These are phyloP conservation scores for Sapayoa aenigma DNA, from an alignment of 2,113 vertebrate genomes.

Conservation along the genomic window DNA sequence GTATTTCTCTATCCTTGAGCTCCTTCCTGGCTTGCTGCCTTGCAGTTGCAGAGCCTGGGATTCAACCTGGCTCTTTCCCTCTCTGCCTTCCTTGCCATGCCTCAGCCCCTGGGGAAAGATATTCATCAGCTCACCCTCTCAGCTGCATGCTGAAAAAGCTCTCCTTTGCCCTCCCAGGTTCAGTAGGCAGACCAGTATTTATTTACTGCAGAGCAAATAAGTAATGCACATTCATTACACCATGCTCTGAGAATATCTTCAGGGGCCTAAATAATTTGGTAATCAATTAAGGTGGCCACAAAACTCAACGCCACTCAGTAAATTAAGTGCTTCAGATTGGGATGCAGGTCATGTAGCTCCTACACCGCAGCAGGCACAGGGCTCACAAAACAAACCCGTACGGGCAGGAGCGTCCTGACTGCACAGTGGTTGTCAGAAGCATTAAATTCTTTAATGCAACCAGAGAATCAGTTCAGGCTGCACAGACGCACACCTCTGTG, in stretches of 20 bases:
- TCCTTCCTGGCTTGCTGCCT: not conserved
- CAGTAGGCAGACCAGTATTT: not conserved
- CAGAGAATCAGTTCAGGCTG: not conserved
- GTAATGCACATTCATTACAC: not conserved
- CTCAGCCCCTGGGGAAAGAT: not conserved
- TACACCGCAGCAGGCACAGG: fast-evolving
- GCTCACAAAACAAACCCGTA: not conserved
- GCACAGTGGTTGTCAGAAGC: not conserved
- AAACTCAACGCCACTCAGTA: not conserved
- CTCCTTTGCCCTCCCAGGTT: not conserved
- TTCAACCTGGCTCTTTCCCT: not conserved
- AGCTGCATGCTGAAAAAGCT: not conserved
- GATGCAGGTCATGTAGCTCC: not conserved
- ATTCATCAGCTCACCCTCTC: not conserved
- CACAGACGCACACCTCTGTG: not conserved
- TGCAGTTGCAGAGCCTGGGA: not conserved
- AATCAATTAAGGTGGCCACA: not conserved
- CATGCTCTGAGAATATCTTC: fast-evolving
- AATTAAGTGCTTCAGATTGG: not conserved
- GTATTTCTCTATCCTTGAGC: not conserved
- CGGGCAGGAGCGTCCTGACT: not conserved
- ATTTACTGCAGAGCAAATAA: not conserved
- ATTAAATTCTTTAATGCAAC: not conserved
- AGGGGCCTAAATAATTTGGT: not conserved
- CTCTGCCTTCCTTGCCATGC: not conserved